These are phyloP conservation scores for Tokudaia tokunoshimensis DNA, from an alignment of 2,797 vertebrate genomes.

Conservation along the genomic window DNA sequence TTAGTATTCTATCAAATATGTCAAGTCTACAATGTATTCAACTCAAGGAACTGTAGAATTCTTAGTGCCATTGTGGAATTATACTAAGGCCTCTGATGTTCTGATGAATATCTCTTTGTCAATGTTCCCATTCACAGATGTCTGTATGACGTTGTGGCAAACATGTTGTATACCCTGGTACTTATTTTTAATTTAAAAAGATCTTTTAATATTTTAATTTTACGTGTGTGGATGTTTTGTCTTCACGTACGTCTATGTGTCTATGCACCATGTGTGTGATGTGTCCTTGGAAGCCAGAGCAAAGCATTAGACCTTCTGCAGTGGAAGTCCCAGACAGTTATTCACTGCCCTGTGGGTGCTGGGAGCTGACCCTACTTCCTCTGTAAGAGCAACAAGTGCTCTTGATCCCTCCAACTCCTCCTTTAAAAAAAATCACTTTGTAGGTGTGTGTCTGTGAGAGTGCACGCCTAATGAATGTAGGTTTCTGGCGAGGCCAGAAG, in stretches of 20 bases:
- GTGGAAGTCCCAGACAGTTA: no score
- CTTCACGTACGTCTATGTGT: not conserved
- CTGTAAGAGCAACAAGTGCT: not conserved
- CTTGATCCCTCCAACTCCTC: not conserved
- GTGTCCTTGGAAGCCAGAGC: not conserved
- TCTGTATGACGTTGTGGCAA: not conserved
- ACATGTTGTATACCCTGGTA: not conserved
- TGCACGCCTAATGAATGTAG: no score
- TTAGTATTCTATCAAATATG: not conserved
- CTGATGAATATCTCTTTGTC: not conserved
- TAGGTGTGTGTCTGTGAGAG: not conserved
- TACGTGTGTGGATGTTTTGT: not conserved
- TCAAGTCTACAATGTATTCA: not conserved
- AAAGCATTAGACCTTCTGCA: not conserved
- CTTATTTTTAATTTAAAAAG: not conserved
- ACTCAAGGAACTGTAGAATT: not conserved
- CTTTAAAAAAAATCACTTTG: not conserved
- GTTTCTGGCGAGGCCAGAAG: not conserved
- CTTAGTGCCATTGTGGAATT: not conserved
- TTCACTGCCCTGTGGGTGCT: not conserved
- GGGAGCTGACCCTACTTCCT: not conserved
- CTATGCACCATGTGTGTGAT: not conserved
- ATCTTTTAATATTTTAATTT: not conserved
- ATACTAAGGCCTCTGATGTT: not conserved
- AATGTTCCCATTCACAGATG: not conserved